A percentile compares a stretch with the other conserved stretches of the same genome.
These are phyloP conservation scores for Monopterus albus DNA, from an alignment of 2,113 vertebrate genomes.

Conservation along the genomic window DNA sequence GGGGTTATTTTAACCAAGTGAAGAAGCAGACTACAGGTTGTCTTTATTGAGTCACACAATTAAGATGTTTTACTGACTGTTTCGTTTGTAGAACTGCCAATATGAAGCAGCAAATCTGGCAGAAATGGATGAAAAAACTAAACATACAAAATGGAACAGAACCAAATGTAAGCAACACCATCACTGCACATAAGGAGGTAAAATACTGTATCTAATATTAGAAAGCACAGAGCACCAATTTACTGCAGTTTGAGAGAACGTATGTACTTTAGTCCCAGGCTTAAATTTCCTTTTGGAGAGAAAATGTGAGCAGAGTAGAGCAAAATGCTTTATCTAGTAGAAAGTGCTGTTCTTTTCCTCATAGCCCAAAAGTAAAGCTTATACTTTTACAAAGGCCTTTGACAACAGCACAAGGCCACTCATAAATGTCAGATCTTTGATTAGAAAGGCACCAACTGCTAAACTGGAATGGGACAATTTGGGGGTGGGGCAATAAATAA, in stretches of 20 bases:
- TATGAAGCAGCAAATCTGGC: not conserved
- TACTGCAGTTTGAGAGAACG: conserved; percentile 48
- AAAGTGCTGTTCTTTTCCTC: conserved; percentile 1
- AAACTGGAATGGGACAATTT: conserved; percentile 24
- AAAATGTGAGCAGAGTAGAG: conserved; percentile 21
- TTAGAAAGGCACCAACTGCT: conserved; percentile 19
- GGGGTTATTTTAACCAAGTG: conserved; percentile 8
- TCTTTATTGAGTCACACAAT: conserved; percentile 47
- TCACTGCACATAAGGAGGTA: conserved; percentile 31
- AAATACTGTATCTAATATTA: conserved; percentile 60
- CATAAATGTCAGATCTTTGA: conserved; percentile 26
- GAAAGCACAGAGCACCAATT: conserved; percentile 48
- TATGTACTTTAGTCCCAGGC: conserved; percentile 42
- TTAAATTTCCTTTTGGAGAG: conserved; percentile 42
- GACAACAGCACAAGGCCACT: not conserved
- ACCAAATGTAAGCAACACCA: conserved; percentile 28
- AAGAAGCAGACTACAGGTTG: not conserved
- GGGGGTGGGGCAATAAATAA: conserved; percentile 3
- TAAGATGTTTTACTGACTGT: conserved; percentile 23
- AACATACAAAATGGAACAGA: not conserved
- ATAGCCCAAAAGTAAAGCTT: not conserved
- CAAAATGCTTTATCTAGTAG: conserved; percentile 12
- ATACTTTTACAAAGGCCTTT: conserved; percentile 1
- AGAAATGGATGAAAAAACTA: not conserved
- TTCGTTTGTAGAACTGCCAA: conserved; percentile 9